phyloP scores from a whole-genome alignment of 2,797 vertebrate species.

The Cynodonichthys magdalenae region DNA sequence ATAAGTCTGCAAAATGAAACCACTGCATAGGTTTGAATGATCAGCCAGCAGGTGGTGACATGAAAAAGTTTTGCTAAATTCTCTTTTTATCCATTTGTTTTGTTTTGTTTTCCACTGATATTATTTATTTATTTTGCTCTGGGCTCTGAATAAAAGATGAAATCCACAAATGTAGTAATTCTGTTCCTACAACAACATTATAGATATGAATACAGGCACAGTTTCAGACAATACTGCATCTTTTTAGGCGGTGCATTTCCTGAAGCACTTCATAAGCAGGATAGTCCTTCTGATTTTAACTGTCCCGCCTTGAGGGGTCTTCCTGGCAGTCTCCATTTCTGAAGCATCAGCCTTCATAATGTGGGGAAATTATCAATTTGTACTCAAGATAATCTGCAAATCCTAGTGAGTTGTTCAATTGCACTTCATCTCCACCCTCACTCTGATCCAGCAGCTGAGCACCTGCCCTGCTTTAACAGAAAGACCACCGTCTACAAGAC shows the following conservation, averaged over 20 bases:
- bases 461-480: not conserved
- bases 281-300: not conserved
- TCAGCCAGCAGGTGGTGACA: too few species aligned
- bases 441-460: not conserved
- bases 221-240: not conserved
- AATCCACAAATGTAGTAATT: not conserved
- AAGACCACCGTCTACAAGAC: not conserved
- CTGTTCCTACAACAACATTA: not conserved
- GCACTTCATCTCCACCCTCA: not conserved
- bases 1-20: too few species aligned
- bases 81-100: not conserved
- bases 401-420: not conserved
- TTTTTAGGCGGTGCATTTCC: too few species aligned
- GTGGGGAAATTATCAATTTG: not conserved
- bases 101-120: not conserved
- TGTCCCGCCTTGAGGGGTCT: not conserved
- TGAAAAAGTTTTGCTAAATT: too few species aligned
- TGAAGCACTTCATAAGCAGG: not conserved
- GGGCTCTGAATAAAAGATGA: too few species aligned
- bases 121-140: too few species aligned
- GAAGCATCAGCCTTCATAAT: constrained; percentile 7
- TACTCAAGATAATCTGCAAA: not conserved
- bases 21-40: too few species aligned
- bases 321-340: constrained; percentile 3
- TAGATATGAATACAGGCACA: not conserved